Evolutionary conservation across 1,140 invertebrate species (phyloP).

Genomic region (Orius insidiosus): DNA sequence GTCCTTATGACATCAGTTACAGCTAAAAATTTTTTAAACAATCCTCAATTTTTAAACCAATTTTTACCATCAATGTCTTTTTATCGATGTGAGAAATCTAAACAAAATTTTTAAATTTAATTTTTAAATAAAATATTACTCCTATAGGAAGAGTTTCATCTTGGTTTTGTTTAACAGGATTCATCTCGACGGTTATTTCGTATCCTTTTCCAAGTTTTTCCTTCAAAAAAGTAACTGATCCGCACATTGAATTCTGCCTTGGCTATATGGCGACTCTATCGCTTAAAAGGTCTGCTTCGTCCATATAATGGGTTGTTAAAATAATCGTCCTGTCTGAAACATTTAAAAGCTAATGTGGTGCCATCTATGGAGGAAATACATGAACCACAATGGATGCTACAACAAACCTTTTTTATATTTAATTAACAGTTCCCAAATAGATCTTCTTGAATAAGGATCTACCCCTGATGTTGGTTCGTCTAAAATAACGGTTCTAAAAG

Average conservation of each 20-base stretch:
- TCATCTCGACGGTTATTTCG: conserved; percentile 16
- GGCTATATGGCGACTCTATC: conserved; percentile 48
- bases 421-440: conserved; percentile 40
- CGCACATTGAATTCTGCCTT: conserved; percentile 42
- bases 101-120: no score
- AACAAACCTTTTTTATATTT: conserved; percentile 28
- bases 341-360: no score
- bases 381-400: no score
- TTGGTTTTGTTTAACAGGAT: background rate
- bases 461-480: conserved; percentile 43
- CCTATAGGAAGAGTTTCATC: no score
- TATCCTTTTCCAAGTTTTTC: conserved; percentile 22
- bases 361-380: no score
- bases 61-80: no score
- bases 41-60: no score
- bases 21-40: no score
- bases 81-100: no score
- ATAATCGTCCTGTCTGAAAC: conserved; percentile 38
- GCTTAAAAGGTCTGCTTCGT: conserved; percentile 39
- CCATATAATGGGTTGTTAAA: conserved; percentile 44
- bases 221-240: conserved; percentile 46
- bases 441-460: conserved; percentile 37
- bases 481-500: conserved; percentile 41
- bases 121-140: no score
- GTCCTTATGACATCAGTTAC: conserved; percentile 3